Evolutionary conservation across 2,113 vertebrate genomes (phyloP).

Genomic region (Emydura subglobosa): DNA sequence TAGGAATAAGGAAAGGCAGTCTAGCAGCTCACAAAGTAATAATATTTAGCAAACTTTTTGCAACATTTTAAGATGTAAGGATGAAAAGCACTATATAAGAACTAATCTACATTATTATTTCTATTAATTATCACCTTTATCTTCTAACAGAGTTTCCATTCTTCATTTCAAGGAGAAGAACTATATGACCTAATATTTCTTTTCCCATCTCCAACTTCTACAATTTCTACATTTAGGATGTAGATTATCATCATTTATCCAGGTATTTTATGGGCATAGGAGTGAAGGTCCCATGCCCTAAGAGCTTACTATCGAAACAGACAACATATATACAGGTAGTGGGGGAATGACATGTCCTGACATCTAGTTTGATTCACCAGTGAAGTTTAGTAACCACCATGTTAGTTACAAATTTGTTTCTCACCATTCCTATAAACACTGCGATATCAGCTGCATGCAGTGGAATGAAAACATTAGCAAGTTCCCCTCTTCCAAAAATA

Average conservation of each 20-base stretch:
- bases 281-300: background rate
- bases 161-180: background rate
- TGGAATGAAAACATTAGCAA: background rate
- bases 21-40: fast-evolving
- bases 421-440: background rate
- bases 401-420: background rate
- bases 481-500: background rate
- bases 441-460: background rate
- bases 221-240: background rate
- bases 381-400: background rate
- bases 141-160: background rate
- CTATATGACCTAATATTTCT: fast-evolving
- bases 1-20: background rate
- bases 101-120: background rate
- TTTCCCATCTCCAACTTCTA: too few relatives aligned
- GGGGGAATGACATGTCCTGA: background rate
- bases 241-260: background rate
- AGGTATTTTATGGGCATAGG: background rate
- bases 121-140: background rate
- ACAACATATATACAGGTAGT: background rate
- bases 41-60: fast-evolving
- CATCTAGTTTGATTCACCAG: background rate
- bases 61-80: background rate
- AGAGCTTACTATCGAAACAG: background rate
- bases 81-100: background rate